Evolutionary conservation across 2,113 vertebrate species (phyloP).

Genomic region (Grantiella picta): DNA sequence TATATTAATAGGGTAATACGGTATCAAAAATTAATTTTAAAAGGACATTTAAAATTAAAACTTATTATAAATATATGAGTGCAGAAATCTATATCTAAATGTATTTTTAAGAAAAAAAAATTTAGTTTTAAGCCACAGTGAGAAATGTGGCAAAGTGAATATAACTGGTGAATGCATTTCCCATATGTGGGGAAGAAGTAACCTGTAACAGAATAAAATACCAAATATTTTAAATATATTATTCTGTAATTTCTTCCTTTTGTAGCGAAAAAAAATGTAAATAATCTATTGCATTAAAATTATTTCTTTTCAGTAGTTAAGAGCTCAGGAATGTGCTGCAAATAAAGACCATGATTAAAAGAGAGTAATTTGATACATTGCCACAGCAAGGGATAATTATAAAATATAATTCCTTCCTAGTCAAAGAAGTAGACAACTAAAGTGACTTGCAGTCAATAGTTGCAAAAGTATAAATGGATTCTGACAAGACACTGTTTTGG

Average conservation of each 20-base stretch:
- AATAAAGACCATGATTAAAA: not conserved
- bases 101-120: not conserved
- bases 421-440: not conserved
- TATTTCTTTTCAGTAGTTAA: not conserved
- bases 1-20: not conserved
- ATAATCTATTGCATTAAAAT: not conserved
- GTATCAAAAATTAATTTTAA: not conserved
- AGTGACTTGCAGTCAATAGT: not conserved
- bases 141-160: not conserved
- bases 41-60: not conserved
- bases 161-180: not conserved
- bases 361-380: not conserved
- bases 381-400: not conserved
- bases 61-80: not conserved
- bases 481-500: not conserved
- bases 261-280: not conserved
- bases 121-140: not conserved
- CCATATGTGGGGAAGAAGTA: not conserved
- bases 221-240: not conserved
- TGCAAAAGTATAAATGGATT: not conserved
- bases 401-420: not conserved
- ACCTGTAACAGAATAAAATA: not conserved
- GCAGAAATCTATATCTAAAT: not conserved
- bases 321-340: not conserved
- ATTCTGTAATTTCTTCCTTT: not conserved